A percentile compares a stretch with the other conserved stretches of the same genome.
phyloP scores from a whole-genome alignment of 2,797 vertebrate genomes.

The Paguma larvata region DNA sequence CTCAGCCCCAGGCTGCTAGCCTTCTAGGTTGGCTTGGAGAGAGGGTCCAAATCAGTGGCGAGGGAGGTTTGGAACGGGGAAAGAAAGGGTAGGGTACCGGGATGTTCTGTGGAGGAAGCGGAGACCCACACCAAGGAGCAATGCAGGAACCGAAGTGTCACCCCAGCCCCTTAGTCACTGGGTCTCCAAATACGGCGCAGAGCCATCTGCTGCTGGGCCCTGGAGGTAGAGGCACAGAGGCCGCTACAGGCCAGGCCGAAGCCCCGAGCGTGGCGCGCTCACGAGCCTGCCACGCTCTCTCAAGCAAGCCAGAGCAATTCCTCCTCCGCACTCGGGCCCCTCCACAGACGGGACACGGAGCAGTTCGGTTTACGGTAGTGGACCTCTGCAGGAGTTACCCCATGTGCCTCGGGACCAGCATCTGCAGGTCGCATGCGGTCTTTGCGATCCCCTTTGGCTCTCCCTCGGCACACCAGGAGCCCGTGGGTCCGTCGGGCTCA shows the following conservation, averaged over 20 bases:
- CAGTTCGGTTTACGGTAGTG: accelerated
- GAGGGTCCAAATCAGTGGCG: neutral
- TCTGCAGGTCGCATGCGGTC: accelerated
- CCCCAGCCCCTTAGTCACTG: slow-evolving; percentile 22
- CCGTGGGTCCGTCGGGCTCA: neutral
- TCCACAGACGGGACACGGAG: neutral
- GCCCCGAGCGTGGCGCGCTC: neutral
- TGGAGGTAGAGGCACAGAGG: slow-evolving; percentile 33
- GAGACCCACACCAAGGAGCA: neutral
- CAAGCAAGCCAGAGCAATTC: neutral
- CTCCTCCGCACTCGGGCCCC: neutral
- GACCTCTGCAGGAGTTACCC: neutral
- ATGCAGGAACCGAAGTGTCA: neutral
- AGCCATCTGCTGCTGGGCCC: neutral
- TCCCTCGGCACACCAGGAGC: neutral
- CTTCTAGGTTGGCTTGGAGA: neutral
- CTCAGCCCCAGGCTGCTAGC: neutral
- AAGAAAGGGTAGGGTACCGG: neutral
- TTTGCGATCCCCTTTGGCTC: neutral
- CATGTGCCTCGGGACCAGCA: accelerated
- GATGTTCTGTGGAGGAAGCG: neutral
- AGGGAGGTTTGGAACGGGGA: neutral
- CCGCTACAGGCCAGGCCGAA: neutral
- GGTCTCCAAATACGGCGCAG: neutral
- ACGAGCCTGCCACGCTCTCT: neutral